Percentiles rank a stretch among this genome's conserved stretches.
Evolutionary conservation across 1,140 invertebrate species (phyloP).

Genomic region (Zaprionus kolodkinae): DNA sequence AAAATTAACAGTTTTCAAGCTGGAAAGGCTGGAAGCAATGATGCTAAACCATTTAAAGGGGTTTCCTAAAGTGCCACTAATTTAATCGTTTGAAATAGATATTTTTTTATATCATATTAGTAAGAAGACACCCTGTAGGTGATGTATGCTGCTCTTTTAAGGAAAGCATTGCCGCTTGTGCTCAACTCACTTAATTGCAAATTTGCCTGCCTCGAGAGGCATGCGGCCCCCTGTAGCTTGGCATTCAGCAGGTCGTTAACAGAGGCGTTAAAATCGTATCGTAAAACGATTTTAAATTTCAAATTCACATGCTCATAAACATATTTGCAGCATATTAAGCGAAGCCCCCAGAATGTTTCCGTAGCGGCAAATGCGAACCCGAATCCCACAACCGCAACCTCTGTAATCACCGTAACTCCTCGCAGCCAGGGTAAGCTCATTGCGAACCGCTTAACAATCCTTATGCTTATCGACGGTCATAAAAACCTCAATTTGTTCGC

Average conservation of each 20-base stretch:
- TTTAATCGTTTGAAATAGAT: no score
- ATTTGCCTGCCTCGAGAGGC: background rate
- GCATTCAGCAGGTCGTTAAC: conserved; percentile 42
- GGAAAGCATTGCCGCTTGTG: no score
- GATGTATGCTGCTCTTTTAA: no score
- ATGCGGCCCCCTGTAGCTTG: conserved; percentile 31
- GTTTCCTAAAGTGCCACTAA: no score
- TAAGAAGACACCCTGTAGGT: no score
- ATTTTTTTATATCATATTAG: no score
- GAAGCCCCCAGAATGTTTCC: background rate
- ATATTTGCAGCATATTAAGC: conserved; percentile 24
- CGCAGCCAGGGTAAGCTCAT: background rate
- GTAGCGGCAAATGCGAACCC: background rate
- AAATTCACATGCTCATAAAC: conserved; percentile 58
- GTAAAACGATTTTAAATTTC: conserved; percentile 56
- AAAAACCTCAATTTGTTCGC: conserved; percentile 16
- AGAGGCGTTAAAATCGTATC: conserved; percentile 48
- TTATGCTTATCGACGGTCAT: conserved; percentile 38
- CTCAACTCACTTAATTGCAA: no score
- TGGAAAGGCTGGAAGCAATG: background rate
- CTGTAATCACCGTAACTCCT: background rate
- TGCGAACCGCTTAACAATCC: conserved; percentile 18
- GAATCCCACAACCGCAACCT: background rate
- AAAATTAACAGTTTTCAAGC: background rate
- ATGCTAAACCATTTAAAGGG: background rate